Evolutionary conservation across 2,888 invertebrate species (phyloP).

Genomic region (Thecocarcelia acutangulata): DNA sequence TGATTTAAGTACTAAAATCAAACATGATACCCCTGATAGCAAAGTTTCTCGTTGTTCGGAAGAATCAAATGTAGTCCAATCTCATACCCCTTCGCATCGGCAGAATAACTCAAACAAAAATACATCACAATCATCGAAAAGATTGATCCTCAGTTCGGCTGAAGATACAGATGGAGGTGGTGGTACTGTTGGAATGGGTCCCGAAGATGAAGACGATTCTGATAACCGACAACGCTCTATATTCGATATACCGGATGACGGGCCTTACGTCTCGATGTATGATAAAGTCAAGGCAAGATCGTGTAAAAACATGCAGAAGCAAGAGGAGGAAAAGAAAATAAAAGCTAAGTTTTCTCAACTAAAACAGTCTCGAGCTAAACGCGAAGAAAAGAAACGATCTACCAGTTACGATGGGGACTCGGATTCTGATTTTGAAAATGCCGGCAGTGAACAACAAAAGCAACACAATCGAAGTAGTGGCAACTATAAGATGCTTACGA

Average conservation of each 20-base stretch:
- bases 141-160: slow-evolving; percentile 84
- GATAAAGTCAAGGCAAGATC: slow-evolving; percentile 97
- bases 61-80: slow-evolving; percentile 43
- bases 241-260: slow-evolving; percentile 91
- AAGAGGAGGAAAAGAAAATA: slow-evolving; percentile 94
- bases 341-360: slow-evolving; percentile 94
- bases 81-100: slow-evolving; percentile 71
- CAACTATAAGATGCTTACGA: slow-evolving; percentile 72
- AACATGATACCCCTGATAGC: slow-evolving; percentile 73
- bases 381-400: slow-evolving; percentile 94
- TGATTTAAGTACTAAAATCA: slow-evolving; percentile 45
- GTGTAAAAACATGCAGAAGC: slow-evolving; percentile 95
- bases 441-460: slow-evolving; percentile 71
- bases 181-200: slow-evolving; percentile 74
- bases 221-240: slow-evolving; percentile 91
- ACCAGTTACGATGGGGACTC: slow-evolving; percentile 94
- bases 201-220: slow-evolving; percentile 82
- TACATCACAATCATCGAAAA: slow-evolving; percentile 73
- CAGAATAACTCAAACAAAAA: slow-evolving; percentile 72
- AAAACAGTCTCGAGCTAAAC: slow-evolving; percentile 92
- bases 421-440: slow-evolving; percentile 84
- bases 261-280: slow-evolving; percentile 98
- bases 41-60: slow-evolving; percentile 75
- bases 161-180: slow-evolving; percentile 84
- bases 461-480: slow-evolving; percentile 72